Percentiles rank a stretch among this genome's conserved stretches.
Evolutionary conservation across 2,797 vertebrate species (phyloP).

Genomic region (Phoxinus dragarum): DNA sequence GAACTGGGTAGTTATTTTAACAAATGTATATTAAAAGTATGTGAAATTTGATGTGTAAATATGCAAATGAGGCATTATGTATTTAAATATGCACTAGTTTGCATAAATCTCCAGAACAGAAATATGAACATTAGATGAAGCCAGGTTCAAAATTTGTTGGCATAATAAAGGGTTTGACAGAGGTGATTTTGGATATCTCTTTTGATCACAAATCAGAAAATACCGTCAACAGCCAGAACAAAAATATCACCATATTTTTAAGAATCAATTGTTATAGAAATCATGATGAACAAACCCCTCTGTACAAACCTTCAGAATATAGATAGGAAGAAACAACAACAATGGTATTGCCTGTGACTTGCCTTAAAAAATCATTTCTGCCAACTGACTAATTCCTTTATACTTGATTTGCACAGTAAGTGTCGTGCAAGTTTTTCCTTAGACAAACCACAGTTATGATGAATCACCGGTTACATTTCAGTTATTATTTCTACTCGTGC

Average conservation of each 20-base stretch:
- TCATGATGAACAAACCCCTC: background rate
- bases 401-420: background rate
- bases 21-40: background rate
- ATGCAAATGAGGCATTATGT: background rate
- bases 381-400: background rate
- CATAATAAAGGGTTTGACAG: background rate
- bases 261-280: background rate
- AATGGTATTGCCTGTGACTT: background rate
- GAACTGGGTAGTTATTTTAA: background rate
- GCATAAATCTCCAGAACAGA: background rate
- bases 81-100: background rate
- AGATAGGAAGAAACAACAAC: background rate
- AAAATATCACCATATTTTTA: background rate
- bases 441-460: background rate
- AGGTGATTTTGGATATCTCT: background rate
- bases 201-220: background rate
- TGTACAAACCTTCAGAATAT: background rate
- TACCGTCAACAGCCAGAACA: background rate
- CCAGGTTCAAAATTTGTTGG: background rate
- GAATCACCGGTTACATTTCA: constrained; percentile 7
- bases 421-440: background rate
- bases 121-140: background rate
- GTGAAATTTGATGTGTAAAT: background rate
- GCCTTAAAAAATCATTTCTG: background rate
- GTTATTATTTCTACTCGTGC: background rate